Conservation (phyloP, 2,797 vertebrate genomes). For the Discoglossus pictus region DNA sequence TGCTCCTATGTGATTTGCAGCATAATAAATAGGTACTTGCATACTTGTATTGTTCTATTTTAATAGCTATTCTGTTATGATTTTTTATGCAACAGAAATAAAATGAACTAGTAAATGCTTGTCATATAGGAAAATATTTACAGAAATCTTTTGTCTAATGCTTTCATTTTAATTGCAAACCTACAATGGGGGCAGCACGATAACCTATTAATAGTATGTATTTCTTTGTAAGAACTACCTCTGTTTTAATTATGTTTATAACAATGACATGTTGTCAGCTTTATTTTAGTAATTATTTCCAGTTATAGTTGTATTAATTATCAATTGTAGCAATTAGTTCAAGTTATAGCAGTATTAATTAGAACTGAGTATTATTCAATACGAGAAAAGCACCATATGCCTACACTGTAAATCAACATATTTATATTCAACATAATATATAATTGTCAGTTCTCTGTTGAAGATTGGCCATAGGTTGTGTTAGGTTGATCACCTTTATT, state of each 20-base stretch:
- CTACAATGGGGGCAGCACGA: background rate
- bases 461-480: too few species aligned
- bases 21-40: too few species aligned
- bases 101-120: conserved; percentile 13
- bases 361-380: conserved; percentile 14
- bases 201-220: conserved; percentile 9
- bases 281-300: conserved; percentile 28
- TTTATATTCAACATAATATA: too few species aligned
- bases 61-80: too few species aligned
- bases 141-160: conserved; percentile 1
- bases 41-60: too few species aligned
- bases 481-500: too few species aligned
- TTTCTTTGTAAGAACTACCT: conserved; percentile 11
- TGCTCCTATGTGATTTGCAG: too few species aligned
- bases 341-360: conserved; percentile 26
- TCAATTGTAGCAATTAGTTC: conserved; percentile 31
- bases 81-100: too few species aligned
- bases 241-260: conserved; percentile 25
- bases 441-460: too few species aligned
- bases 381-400: background rate
- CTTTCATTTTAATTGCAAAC: background rate
- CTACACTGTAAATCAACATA: conserved; percentile 8
- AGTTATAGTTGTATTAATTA: conserved; percentile 29
- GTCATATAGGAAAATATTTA: background rate
- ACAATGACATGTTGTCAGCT: conserved; percentile 34